Evolutionary conservation across 1,140 invertebrate genomes (phyloP).

Genomic region (Lasaia peninsularis): DNA sequence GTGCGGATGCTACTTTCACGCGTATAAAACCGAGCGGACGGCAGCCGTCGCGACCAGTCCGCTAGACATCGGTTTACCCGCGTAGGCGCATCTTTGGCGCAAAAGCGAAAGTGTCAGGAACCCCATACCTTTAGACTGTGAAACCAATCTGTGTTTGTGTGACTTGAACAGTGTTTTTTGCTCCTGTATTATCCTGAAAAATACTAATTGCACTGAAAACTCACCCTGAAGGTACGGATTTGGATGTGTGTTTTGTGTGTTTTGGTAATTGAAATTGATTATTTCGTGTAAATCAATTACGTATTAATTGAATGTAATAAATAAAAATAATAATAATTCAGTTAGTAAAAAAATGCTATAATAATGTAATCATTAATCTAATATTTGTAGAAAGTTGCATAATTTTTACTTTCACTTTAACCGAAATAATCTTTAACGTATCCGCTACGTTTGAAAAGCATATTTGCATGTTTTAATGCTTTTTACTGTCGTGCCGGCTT

Average conservation of each 20-base stretch:
- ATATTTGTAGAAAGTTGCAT: slow-evolving; percentile 66
- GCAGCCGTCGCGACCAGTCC: slow-evolving; percentile 62
- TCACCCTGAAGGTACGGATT: slow-evolving; percentile 62
- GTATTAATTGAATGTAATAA: neutral
- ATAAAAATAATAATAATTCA: neutral
- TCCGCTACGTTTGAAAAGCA: slow-evolving; percentile 52
- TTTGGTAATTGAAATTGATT: neutral
- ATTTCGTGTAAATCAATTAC: neutral
- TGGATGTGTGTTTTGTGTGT: slow-evolving; percentile 47
- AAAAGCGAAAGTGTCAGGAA: slow-evolving; percentile 66
- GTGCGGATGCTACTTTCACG: slow-evolving; percentile 62
- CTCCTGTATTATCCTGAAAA: slow-evolving; percentile 66
- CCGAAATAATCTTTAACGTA: slow-evolving; percentile 54
- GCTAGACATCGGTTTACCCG: slow-evolving; percentile 36
- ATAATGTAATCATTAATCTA: slow-evolving; percentile 6
- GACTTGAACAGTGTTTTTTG: slow-evolving; percentile 59
- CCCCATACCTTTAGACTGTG: slow-evolving; percentile 45
- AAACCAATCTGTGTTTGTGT: slow-evolving; percentile 52
- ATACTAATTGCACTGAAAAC: slow-evolving; percentile 44
- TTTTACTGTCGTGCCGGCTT: slow-evolving; percentile 39
- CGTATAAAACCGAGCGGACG: slow-evolving; percentile 59
- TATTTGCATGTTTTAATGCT: slow-evolving; percentile 54
- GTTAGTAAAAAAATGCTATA: neutral
- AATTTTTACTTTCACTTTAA: slow-evolving; percentile 71
- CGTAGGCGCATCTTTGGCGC: slow-evolving; percentile 43